Base-by-base conservation (phyloP, 2,113 vertebrate species). In the Varanus salvator region DNA sequence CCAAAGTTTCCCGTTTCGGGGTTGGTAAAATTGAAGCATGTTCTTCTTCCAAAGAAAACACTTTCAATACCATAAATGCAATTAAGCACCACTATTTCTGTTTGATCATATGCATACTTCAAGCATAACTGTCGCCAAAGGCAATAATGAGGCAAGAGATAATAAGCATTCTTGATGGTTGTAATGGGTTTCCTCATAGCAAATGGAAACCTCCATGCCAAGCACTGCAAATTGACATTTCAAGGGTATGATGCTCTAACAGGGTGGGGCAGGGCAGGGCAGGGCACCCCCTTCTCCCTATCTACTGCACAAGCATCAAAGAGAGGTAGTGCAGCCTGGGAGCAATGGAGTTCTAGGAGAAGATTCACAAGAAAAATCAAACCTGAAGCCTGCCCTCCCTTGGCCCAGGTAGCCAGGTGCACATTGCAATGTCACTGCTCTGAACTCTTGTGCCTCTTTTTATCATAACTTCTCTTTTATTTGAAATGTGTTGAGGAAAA, bases 121-220 rank as follows among this genome's bases (percentile, higher is more conserved):
- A 34, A 31, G n/a, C 17, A 15, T 80, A 68, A 71, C 34, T 68
- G 38, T 68, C 23, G 34, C 71, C 57, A 50, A 81, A 66, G 38
- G 80, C 71, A 89, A 66, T 4, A 66, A 68, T 84, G 23, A 52
- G 7, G 81, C 88, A 89, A 84, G 57, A 50, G 74, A 44, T 21
- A 89, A 78, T 72, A 78, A n/a, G 17, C 29, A 31, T 38, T 38
- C 15, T 23, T 60, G 75, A 27, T 21, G 66, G n/a, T 29, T 64
- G 9, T 52, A 89, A 76, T 76, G 64, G 38, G 60, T 23, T 19
- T 84, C 14, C n/a, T 52, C 34, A 34, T 38, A 77, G 74, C 48
- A 71, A 44, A 68, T 34, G 54, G 11, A 85, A 89, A 21, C 23
- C 38, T 66, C 17, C 48, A 25, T 34, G n/a, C 8, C 25, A 52